Evolutionary conservation across 1,140 invertebrate genomes (phyloP).

Genomic region (Drosophila hydei): DNA sequence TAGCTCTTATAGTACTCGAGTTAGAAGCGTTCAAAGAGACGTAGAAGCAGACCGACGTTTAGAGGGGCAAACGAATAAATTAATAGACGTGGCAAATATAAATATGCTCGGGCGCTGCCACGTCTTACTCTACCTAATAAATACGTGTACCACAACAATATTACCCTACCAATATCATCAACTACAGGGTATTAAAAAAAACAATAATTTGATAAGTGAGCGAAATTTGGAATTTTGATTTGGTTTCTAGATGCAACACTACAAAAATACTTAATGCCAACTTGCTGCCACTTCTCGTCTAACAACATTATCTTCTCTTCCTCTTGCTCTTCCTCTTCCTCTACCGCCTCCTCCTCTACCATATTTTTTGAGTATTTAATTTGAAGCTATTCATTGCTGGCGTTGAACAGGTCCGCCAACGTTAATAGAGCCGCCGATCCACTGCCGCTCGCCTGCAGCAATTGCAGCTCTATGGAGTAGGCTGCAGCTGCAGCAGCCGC

Average conservation of each 20-base stretch:
- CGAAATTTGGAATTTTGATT: conserved; percentile 1
- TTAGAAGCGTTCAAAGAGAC: too few species aligned
- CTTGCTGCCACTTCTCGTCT: conserved; percentile 34
- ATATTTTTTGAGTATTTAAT: conserved; percentile 21
- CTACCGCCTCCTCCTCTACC: not conserved
- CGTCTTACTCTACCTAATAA: too few species aligned
- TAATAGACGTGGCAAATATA: too few species aligned
- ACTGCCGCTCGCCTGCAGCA: conserved; percentile 40
- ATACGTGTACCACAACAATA: too few species aligned
- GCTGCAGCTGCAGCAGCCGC: conserved; percentile 29
- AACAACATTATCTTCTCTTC: conserved; percentile 34
- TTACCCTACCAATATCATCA: too few species aligned
- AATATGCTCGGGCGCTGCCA: too few species aligned
- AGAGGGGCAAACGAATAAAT: too few species aligned
- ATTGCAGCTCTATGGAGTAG: conserved; percentile 47
- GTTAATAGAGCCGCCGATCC: conserved; percentile 43
- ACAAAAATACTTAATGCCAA: conserved; percentile 60
- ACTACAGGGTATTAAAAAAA: too few species aligned
- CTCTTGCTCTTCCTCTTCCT: not conserved
- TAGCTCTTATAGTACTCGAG: too few species aligned
- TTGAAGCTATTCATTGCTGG: conserved; percentile 44
- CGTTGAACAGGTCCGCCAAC: conserved; percentile 56
- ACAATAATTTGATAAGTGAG: not conserved
- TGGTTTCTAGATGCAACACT: conserved; percentile 46
- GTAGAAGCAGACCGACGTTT: too few species aligned